Percentiles rank a stretch among this genome's conserved stretches.
Conservation (phyloP, 2,888 invertebrate species). For the Fragum whitleyi region DNA sequence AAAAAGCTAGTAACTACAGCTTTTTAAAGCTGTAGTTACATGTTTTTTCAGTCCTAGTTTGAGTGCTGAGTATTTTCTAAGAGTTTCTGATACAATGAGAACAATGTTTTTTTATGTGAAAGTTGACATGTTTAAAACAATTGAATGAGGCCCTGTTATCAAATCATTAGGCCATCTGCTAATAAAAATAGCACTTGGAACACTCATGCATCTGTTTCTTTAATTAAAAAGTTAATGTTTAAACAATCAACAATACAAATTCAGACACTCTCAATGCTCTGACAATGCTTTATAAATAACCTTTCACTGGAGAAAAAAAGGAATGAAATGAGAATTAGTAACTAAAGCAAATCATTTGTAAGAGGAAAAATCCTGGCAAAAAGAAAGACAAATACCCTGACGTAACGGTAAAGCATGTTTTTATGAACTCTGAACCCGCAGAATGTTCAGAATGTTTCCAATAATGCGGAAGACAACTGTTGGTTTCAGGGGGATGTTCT, state of each 20-base stretch:
- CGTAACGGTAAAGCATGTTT: slow-evolving; percentile 23
- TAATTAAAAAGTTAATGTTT: slow-evolving; percentile 26
- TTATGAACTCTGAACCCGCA: slow-evolving; percentile 30
- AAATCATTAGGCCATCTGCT: slow-evolving; percentile 31
- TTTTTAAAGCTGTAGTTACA: too few species aligned
- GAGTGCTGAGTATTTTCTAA: not conserved
- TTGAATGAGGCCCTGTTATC: slow-evolving; percentile 24
- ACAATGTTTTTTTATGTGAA: slow-evolving; percentile 26
- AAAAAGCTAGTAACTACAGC: too few species aligned
- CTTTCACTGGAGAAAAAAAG: slow-evolving; percentile 8
- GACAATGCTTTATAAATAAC: too few species aligned
- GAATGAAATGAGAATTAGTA: not conserved
- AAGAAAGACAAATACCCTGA: slow-evolving; percentile 10
- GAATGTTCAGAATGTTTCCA: slow-evolving; percentile 34
- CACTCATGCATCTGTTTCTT: slow-evolving; percentile 14
- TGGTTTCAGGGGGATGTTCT: slow-evolving; percentile 1
- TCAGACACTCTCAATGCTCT: slow-evolving; percentile 43
- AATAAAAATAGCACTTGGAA: slow-evolving; percentile 16
- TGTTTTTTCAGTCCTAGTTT: too few species aligned
- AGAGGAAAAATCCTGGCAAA: slow-evolving; percentile 1
- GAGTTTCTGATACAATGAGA: slow-evolving; percentile 20
- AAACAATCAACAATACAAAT: slow-evolving; percentile 37
- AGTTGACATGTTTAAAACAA: slow-evolving; percentile 30
- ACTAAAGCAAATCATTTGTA: too few species aligned
- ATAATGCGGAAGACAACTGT: slow-evolving; percentile 29